Percentiles rank a stretch among this genome's conserved stretches.
Evolutionary conservation across 2,888 invertebrate genomes (phyloP).

Genomic region (Leptopilina drosophilae): DNA sequence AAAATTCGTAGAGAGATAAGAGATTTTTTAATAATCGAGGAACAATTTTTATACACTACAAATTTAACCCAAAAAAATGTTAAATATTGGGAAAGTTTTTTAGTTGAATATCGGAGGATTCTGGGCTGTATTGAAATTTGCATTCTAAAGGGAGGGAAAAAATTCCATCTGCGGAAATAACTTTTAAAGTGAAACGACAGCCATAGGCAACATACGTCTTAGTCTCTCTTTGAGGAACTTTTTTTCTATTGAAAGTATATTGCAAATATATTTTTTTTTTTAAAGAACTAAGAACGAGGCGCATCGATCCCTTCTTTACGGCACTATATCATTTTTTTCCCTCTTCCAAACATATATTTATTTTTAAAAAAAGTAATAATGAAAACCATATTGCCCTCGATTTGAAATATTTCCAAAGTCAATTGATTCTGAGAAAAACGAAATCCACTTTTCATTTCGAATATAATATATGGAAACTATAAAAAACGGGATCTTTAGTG

Average conservation of each 20-base stretch:
- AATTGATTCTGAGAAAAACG: background rate
- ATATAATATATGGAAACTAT: background rate
- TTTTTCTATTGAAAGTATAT: conserved; percentile 29
- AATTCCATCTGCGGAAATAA: background rate
- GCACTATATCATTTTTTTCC: conserved; percentile 51
- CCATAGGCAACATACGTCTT: conserved; percentile 3
- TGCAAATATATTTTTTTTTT: conserved; percentile 35
- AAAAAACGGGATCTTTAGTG: background rate
- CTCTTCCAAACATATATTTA: background rate
- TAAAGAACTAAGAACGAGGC: conserved; percentile 47
- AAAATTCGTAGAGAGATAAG: too few species aligned
- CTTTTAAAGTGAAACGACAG: background rate
- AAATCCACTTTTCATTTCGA: conserved; percentile 7
- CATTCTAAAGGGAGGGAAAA: background rate
- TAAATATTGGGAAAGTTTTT: background rate
- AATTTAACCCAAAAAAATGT: background rate
- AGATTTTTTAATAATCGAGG: too few species aligned
- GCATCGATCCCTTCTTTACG: conserved; percentile 63
- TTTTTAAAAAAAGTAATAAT: background rate
- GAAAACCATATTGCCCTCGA: background rate
- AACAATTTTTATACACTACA: too few species aligned
- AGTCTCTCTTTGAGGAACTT: background rate
- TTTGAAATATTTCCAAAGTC: conserved; percentile 15
- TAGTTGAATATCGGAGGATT: background rate
- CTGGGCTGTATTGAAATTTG: background rate